A percentile compares a stretch with the other conserved stretches of the same genome.
phyloP scores from a whole-genome alignment of 2,113 vertebrate genomes.

The Spilogale gracilis region DNA sequence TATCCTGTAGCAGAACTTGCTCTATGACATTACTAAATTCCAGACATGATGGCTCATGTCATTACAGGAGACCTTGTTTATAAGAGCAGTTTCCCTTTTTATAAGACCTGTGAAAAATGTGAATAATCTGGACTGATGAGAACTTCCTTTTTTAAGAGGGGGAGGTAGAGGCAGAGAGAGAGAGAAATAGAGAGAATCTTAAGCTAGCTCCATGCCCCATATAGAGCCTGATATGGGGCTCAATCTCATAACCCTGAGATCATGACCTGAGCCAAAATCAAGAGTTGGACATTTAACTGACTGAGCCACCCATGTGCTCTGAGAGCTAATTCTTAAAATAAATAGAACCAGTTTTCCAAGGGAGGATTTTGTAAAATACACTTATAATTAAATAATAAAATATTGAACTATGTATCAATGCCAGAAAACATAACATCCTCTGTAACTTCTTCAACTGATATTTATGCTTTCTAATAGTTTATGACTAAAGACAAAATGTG shows the following conservation, averaged over 20 bases:
- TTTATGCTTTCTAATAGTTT: background rate
- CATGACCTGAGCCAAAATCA: background rate
- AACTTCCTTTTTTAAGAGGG: background rate
- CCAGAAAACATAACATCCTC: background rate
- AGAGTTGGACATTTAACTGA: background rate
- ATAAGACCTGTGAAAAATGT: slow-evolving; percentile 27
- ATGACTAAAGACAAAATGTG: slow-evolving; percentile 37
- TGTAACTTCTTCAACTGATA: background rate
- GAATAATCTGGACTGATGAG: background rate
- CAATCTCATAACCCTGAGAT: background rate
- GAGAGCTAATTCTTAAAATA: background rate
- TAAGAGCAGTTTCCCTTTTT: background rate
- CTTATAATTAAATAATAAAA: slow-evolving; percentile 38
- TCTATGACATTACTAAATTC: background rate
- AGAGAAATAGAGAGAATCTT: background rate
- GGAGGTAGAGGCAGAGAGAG: background rate
- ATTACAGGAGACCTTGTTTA: background rate
- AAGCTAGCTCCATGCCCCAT: background rate
- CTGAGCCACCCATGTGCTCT: background rate
- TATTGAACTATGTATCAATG: slow-evolving; percentile 1
- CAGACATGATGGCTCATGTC: background rate
- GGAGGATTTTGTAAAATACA: background rate
- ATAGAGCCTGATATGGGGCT: background rate
- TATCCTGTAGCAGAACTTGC: background rate
- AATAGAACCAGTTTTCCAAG: slow-evolving; percentile 55